Evolutionary conservation across 2,113 vertebrate species (phyloP).

Genomic region (Pandion haliaetus): DNA sequence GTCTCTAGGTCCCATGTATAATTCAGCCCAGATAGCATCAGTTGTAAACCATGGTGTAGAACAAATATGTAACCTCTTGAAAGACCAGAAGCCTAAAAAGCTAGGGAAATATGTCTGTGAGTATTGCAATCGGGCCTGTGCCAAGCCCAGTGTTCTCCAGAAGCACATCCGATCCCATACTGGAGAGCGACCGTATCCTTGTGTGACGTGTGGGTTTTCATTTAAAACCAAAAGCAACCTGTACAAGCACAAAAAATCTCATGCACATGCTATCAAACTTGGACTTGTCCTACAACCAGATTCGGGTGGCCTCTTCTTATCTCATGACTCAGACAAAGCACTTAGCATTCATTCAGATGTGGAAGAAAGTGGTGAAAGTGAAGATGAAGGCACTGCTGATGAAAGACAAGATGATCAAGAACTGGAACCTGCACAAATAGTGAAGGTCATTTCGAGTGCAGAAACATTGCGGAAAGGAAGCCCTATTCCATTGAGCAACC

Average conservation of each 20-base stretch:
- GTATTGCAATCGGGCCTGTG: constrained; percentile 93
- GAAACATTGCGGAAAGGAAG: constrained; percentile 75
- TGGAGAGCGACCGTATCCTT: constrained; percentile 95
- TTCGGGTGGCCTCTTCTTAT: constrained; percentile 81
- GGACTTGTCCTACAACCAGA: constrained; percentile 89
- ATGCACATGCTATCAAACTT: constrained; percentile 97
- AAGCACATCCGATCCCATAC: constrained; percentile 99
- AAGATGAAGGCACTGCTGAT: constrained; percentile 88
- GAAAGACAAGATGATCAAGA: constrained; percentile 77
- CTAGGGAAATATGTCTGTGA: constrained; percentile 96
- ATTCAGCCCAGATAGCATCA: constrained; percentile 83
- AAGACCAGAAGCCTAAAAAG: constrained; percentile 97
- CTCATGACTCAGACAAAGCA: constrained; percentile 90
- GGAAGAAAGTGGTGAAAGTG: constrained; percentile 93
- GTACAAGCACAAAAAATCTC: constrained; percentile 99
- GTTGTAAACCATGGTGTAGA: constrained; percentile 85
- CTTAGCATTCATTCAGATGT: constrained; percentile 88
- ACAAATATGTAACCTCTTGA: constrained; percentile 86
- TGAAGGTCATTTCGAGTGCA: constrained; percentile 71
- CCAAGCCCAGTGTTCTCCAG: constrained; percentile 95
- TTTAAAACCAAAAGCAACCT: constrained; percentile 99
- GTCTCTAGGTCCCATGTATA: constrained; percentile 84
- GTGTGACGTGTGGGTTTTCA: constrained; percentile 97
- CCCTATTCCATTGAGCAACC: constrained; percentile 57
- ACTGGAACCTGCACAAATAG: constrained; percentile 77